These are phyloP conservation scores for Allobates femoralis DNA, from an alignment of 2,797 vertebrate species.

Conservation along the genomic window DNA sequence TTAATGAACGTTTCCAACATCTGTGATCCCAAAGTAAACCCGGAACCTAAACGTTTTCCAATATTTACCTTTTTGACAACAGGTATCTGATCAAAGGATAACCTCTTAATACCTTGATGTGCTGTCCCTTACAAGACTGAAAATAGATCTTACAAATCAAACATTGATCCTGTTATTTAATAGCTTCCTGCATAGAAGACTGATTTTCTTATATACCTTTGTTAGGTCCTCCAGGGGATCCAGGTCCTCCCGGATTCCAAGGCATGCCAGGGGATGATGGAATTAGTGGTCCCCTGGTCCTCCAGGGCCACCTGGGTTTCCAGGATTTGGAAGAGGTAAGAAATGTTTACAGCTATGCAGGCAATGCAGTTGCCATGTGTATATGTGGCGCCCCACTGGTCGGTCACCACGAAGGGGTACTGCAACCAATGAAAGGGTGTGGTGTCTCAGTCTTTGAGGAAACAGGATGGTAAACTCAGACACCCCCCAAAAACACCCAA, in stretches of 20 bases:
- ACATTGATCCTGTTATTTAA: too few species aligned
- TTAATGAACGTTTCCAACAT: neutral
- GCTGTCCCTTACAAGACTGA: too few species aligned
- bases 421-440: too few species aligned
- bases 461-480: too few species aligned
- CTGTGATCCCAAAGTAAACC: neutral
- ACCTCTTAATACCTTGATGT: neutral
- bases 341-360: neutral
- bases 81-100: neutral
- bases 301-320: conserved; percentile 71
- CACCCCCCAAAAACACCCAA: too few species aligned
- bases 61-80: neutral
- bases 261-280: conserved; percentile 79
- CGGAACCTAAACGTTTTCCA: neutral
- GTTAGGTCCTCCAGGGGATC: conserved; percentile 82
- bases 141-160: too few species aligned
- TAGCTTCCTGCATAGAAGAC: neutral
- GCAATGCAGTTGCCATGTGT: too few species aligned
- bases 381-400: too few species aligned
- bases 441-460: too few species aligned
- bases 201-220: conserved; percentile 23
- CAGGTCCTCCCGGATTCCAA: conserved; percentile 76
- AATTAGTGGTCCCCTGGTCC: conserved; percentile 70
- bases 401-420: too few species aligned
- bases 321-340: conserved; percentile 72